Percentiles rank a stretch among this genome's conserved stretches.
phyloP scores from a whole-genome alignment of 2,797 vertebrate species.

The Threskiornis aethiopicus region DNA sequence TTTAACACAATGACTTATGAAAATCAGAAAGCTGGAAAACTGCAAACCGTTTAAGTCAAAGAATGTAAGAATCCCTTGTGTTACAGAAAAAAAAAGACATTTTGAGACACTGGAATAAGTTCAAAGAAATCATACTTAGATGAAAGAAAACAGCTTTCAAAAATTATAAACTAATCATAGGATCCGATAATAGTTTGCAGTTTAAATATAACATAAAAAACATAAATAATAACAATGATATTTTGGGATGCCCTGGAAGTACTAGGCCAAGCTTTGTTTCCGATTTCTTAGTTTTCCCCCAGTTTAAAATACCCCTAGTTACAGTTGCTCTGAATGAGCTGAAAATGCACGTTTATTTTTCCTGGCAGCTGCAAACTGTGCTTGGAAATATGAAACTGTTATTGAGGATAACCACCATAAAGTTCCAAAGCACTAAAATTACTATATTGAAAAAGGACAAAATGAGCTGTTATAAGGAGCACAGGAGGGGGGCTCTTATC shows the following conservation, averaged over 20 bases:
- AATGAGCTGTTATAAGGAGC: constrained; percentile 68
- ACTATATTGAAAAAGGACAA: constrained; percentile 73
- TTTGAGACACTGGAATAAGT: not conserved
- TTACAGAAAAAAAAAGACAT: not conserved
- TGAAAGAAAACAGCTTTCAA: not conserved
- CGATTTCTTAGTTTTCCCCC: not conserved
- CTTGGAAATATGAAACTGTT: constrained; percentile 80
- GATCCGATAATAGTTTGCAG: not conserved
- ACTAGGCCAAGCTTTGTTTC: constrained; percentile 8
- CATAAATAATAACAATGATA: not conserved
- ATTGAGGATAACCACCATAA: constrained; percentile 70
- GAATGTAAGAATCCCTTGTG: not conserved
- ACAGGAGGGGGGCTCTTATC: constrained; percentile 62
- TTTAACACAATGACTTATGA: not conserved
- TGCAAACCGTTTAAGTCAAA: not conserved
- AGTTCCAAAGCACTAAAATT: constrained; percentile 76
- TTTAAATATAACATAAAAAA: not conserved
- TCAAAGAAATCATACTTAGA: not conserved
- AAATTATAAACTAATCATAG: not conserved
- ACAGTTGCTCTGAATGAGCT: constrained; percentile 68
- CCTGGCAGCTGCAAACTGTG: constrained; percentile 78
- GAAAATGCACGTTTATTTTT: constrained; percentile 77
- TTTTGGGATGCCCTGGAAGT: not conserved
- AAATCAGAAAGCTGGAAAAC: not conserved
- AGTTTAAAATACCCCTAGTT: constrained; percentile 46